These are phyloP conservation scores for Cataglyphis cursor DNA, from an alignment of 2,888 invertebrate genomes.

Conservation along the genomic window DNA sequence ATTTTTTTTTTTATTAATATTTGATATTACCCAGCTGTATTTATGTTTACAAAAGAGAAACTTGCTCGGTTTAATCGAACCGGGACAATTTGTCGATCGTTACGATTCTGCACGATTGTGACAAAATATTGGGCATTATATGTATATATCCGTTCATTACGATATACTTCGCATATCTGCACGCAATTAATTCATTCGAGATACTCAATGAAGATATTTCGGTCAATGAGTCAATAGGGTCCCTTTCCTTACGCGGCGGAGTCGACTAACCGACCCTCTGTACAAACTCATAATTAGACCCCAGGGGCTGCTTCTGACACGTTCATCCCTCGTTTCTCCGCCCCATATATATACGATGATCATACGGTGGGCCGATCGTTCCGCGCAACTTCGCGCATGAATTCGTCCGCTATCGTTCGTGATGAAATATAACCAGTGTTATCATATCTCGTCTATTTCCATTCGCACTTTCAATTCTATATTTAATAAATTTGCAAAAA, in stretches of 20 bases:
- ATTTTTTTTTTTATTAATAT: neutral
- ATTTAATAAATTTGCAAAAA: neutral
- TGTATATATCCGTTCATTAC: conserved; percentile 6
- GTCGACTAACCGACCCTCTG: conserved; percentile 76
- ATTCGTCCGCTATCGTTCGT: conserved; percentile 71
- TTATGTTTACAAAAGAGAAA: neutral
- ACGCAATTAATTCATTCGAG: conserved; percentile 75
- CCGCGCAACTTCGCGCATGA: conserved; percentile 63
- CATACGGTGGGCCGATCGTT: conserved; percentile 64
- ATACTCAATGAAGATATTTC: conserved; percentile 79
- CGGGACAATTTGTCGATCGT: neutral
- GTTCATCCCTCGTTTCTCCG: conserved; percentile 84
- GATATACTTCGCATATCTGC: neutral
- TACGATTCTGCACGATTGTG: neutral
- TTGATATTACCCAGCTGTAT: neutral
- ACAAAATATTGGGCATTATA: neutral
- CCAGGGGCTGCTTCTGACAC: conserved; percentile 85
- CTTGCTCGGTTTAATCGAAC: neutral
- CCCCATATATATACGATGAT: conserved; percentile 76
- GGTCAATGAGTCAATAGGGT: conserved; percentile 80
- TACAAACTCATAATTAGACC: conserved; percentile 85
- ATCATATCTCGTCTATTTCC: conserved; percentile 13
- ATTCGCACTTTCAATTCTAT: conserved; percentile 2
- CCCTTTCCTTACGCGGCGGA: conserved; percentile 61
- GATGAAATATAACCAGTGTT: conserved; percentile 64